These are phyloP conservation scores for Taphrorychus bicolor DNA, from an alignment of 2,888 invertebrate species.

Conservation along the genomic window DNA sequence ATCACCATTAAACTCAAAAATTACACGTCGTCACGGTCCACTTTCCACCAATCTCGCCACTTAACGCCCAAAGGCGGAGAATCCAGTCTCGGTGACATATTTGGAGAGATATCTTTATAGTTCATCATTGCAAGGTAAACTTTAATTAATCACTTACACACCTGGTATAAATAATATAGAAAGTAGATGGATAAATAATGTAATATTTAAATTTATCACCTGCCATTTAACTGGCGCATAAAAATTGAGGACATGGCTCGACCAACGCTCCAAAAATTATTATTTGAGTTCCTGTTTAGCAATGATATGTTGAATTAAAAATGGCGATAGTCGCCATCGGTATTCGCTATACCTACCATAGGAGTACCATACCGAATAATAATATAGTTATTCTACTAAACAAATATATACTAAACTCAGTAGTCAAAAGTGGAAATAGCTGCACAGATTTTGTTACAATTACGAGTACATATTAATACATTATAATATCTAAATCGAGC, in stretches of 20 bases:
- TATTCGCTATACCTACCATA: background rate
- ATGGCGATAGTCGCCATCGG: background rate
- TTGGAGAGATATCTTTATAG: constrained; percentile 11
- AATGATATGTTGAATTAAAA: background rate
- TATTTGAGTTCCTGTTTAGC: background rate
- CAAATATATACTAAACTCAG: too few species aligned
- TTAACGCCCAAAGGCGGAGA: background rate
- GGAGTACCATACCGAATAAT: too few species aligned
- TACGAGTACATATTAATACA: background rate
- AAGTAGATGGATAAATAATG: constrained; percentile 13
- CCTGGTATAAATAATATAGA: constrained; percentile 6
- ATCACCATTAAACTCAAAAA: background rate
- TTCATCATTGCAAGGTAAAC: constrained; percentile 11
- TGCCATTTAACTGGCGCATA: constrained; percentile 22
- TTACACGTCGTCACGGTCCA: background rate
- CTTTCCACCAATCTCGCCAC: background rate
- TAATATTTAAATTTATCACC: constrained; percentile 34
- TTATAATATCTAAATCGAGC: background rate
- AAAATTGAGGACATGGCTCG: constrained; percentile 25
- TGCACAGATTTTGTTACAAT: background rate
- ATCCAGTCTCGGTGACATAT: constrained; percentile 2
- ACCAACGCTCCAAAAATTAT: constrained; percentile 1
- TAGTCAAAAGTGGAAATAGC: background rate
- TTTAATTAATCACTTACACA: constrained; percentile 3
- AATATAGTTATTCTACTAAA: too few species aligned